Base-by-base conservation (phyloP, 2,113 vertebrate species). In the Nanorana parkeri region DNA sequence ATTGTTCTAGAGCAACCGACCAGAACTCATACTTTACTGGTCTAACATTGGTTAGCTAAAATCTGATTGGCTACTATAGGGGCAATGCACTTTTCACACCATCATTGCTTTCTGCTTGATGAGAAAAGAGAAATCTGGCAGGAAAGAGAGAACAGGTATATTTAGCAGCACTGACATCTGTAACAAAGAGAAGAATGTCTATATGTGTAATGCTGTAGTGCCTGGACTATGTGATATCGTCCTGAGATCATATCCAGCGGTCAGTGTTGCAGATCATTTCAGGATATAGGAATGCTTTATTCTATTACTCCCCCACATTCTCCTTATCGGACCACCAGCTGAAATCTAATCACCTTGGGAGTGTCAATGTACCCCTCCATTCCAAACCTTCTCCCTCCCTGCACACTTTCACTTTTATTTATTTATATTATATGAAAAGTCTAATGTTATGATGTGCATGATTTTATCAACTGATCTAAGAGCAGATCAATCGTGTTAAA, bases 281-380 rank as follows among this genome's bases (percentile, higher is more conserved):
- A 66, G 75, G 10, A 65, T 52, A 54, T 26, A 77, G 75, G 75
- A 66, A 77, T 66, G 60, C 41, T 29, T 52, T 29, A 28, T 24
- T 64, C 29, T 51, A 21, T 1, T 23, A 21, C 73, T 63, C 58
- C 17, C 47, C 21, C 75, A 26, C 61, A 54, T 55, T 63, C 36
- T 28, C 15, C 61, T 66, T 66, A 77, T 66, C 75, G 63, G 75
- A 77, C 75, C 75, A 65, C 75, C 71, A 58, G 17, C 24, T 73
- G 20, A 74, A 36, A 74, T 7, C 71, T 36, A 36, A 58, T 74
- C 71, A 74, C 54, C 55, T 74, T 24, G 41, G 41, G 41, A 47
- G 41, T 47, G 41, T 47, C 41, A 47, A 47, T 47, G 3, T 24
- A 24, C 68, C 52, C 41, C 68, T 21, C 17, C 21, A 68, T 13